Evolutionary conservation across 1,140 invertebrate genomes (phyloP).

Genomic region (Ericerus pela): DNA sequence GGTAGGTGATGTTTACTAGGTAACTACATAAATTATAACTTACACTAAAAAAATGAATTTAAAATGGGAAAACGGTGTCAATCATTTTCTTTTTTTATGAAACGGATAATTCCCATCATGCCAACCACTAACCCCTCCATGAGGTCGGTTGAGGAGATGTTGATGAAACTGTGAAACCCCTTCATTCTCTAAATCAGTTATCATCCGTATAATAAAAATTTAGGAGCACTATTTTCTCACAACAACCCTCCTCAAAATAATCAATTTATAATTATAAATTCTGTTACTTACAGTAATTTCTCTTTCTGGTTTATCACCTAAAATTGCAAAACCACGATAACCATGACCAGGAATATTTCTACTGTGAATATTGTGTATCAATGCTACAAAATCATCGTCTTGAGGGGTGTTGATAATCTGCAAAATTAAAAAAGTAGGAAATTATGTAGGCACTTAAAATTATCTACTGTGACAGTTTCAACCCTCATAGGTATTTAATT

Average conservation of each 20-base stretch:
- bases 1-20: too few species aligned
- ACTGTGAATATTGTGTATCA: slow-evolving; percentile 58
- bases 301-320: slow-evolving; percentile 36
- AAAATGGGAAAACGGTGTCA: too few species aligned
- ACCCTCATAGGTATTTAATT: not conserved
- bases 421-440: not conserved
- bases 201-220: too few species aligned
- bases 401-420: slow-evolving; percentile 34
- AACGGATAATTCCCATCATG: too few species aligned
- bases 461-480: not conserved
- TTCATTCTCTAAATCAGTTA: too few species aligned
- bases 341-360: slow-evolving; percentile 50
- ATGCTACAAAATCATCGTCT: slow-evolving; percentile 59
- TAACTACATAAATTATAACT: slow-evolving; percentile 42
- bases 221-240: too few species aligned
- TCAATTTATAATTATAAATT: not conserved
- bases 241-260: not conserved
- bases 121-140: too few species aligned
- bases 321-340: slow-evolving; percentile 59
- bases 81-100: too few species aligned
- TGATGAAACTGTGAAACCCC: too few species aligned
- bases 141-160: too few species aligned
- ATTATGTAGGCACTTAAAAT: not conserved
- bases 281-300: slow-evolving; percentile 33
- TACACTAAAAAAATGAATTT: too few species aligned